Base-by-base conservation (phyloP, 2,113 vertebrate genomes). In the Cephalopholis sonnerati region DNA sequence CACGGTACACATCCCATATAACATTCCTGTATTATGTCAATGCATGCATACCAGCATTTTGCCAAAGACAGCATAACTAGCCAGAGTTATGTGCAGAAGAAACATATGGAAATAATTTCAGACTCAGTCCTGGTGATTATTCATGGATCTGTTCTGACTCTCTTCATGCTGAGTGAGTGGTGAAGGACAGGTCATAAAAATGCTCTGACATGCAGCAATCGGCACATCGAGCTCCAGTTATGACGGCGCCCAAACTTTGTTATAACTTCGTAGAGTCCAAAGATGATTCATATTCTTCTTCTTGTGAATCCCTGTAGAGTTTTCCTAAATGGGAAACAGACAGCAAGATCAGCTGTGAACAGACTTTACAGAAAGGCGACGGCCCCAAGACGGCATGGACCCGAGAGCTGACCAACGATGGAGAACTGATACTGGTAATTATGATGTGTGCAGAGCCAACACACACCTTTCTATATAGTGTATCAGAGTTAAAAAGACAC, bases 291-390 rank as follows among this genome's bases (percentile, higher is more conserved):
- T 62, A 18, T 54, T 69, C 5, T 73, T 74, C 64, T 77, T 27
- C 20, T n/a, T 57, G 9, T 63, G 9, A 53, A 81, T 87, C 58
- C 27, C 66, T 57, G 29, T 87, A 98, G 98, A 98, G 97, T 90
- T 68, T 97, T 92, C 97, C 97, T 9, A 95, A 94, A 61, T 98
- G 98, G 98, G 97, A 96, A 85, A 96, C 93, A 5, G 95, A 96
- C 80, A 96, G 94, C 92, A 98, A 98, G 81, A 96, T 99, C 91
- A 95, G 95, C 66, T 99, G 97, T 0, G 97, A 97, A 85, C 98
- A 98, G 93, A 95, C 95, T 27, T 93, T 98, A 92, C 95, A 97
- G 74, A 97, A 97, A 89, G 97, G 97, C 0, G 97, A 98, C 0
- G 97, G 97, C 1, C 97, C 96, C 59, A 96, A 95, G 85, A 99